These are phyloP conservation scores for Acrocephalus kingi DNA, from an alignment of 2,113 vertebrate species.

Conservation along the genomic window DNA sequence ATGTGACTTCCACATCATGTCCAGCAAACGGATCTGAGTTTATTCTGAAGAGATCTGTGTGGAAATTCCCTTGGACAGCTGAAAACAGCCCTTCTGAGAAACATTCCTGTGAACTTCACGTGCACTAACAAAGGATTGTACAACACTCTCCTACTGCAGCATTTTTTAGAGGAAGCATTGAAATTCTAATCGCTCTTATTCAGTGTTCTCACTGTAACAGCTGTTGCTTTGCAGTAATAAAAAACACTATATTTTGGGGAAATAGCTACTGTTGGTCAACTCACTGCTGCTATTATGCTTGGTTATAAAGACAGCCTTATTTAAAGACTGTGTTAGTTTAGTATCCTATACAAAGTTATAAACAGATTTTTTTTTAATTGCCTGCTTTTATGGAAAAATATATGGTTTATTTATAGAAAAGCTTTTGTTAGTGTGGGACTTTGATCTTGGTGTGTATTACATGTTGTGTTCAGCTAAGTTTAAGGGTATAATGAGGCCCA, in stretches of 20 bases:
- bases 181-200: not conserved
- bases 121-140: not conserved
- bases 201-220: slow-evolving; percentile 8
- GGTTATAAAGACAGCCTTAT: not conserved
- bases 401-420: not conserved
- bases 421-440: not conserved
- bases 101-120: not conserved
- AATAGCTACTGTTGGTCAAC: slow-evolving; percentile 28
- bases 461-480: not conserved
- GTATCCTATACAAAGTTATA: not conserved
- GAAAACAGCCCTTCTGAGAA: not conserved
- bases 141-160: not conserved
- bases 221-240: slow-evolving; percentile 39
- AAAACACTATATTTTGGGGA: not conserved
- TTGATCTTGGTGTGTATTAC: not conserved
- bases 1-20: rapidly evolving
- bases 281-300: not conserved
- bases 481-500: not conserved
- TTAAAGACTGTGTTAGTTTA: not conserved
- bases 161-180: not conserved
- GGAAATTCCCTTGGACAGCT: not conserved
- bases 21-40: not conserved
- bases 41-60: rapidly evolving
- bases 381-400: not conserved
- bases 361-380: not conserved